A percentile compares a stretch with the other conserved stretches of the same genome.
Conservation (phyloP, 2,113 vertebrate genomes). For the Eulemur rufifrons region DNA sequence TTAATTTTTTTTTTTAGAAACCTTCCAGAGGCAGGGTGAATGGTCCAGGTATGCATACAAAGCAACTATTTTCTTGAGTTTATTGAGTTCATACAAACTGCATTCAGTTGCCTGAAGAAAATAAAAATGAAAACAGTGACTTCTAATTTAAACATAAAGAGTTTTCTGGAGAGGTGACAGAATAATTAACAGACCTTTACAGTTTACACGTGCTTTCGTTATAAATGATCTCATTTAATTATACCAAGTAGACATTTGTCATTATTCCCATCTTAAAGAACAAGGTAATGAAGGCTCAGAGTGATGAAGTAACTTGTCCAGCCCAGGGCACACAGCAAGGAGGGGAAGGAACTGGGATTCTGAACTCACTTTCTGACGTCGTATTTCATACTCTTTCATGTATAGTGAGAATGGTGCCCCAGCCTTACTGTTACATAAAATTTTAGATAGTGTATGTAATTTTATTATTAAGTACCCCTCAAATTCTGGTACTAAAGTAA, state of each 20-base stretch:
- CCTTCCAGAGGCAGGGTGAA: neutral
- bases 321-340: neutral
- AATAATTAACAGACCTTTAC: neutral
- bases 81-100: neutral
- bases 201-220: neutral
- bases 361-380: neutral
- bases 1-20: neutral
- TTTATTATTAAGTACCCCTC: neutral
- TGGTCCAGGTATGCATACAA: neutral
- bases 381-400: neutral
- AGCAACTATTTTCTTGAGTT: neutral
- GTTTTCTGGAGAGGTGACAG: constrained; percentile 7
- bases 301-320: neutral
- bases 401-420: neutral
- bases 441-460: neutral
- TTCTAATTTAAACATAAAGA: constrained; percentile 25
- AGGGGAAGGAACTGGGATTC: neutral
- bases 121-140: constrained; percentile 8
- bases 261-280: neutral
- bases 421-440: neutral
- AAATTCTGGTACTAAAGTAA: neutral
- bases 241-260: neutral
- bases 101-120: neutral
- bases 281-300: neutral
- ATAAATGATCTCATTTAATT: constrained; percentile 21